A percentile compares a stretch with the other conserved stretches of the same genome.
These are phyloP conservation scores for Paedocypris micromegethes DNA, from an alignment of 2,797 vertebrate genomes.

Conservation along the genomic window DNA sequence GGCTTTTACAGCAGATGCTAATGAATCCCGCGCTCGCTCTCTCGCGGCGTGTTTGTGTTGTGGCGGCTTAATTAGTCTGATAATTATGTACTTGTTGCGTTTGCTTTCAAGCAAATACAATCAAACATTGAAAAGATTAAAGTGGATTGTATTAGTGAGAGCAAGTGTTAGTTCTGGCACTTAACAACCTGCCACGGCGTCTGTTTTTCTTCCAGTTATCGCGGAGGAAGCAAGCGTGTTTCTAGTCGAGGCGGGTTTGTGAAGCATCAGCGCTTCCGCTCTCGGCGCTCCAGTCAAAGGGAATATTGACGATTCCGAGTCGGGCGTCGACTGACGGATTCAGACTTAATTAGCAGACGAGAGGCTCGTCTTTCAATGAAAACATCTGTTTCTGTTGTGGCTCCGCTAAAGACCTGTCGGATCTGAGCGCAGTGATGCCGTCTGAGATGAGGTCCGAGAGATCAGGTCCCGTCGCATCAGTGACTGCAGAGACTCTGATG, in stretches of 20 bases:
- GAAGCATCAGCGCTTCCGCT: slow-evolving; percentile 10
- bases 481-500: slow-evolving; percentile 55
- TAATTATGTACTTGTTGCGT: slow-evolving; percentile 98
- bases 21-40: slow-evolving; percentile 89
- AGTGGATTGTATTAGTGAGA: slow-evolving; percentile 74
- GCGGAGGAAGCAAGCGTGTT: background rate
- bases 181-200: slow-evolving; percentile 22
- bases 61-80: slow-evolving; percentile 98
- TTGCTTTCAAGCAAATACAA: slow-evolving; percentile 92
- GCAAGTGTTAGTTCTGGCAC: slow-evolving; percentile 55
- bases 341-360: slow-evolving; percentile 39
- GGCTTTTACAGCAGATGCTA: slow-evolving; percentile 94
- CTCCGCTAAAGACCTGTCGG: slow-evolving; percentile 13
- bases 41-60: slow-evolving; percentile 88
- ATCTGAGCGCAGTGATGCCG: background rate
- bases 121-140: slow-evolving; percentile 89
- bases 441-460: too few relatives aligned
- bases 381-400: slow-evolving; percentile 40
- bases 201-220: slow-evolving; percentile 12
- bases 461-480: background rate
- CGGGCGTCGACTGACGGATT: slow-evolving; percentile 30
- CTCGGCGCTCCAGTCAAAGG: slow-evolving; percentile 13
- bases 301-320: slow-evolving; percentile 29
- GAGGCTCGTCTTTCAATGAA: slow-evolving; percentile 34
- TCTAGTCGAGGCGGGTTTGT: background rate